Evolutionary conservation across 2,797 vertebrate genomes (phyloP), one percentile per base, ranked within the genome.

Genomic region (Atherinosoma microstoma): DNA sequence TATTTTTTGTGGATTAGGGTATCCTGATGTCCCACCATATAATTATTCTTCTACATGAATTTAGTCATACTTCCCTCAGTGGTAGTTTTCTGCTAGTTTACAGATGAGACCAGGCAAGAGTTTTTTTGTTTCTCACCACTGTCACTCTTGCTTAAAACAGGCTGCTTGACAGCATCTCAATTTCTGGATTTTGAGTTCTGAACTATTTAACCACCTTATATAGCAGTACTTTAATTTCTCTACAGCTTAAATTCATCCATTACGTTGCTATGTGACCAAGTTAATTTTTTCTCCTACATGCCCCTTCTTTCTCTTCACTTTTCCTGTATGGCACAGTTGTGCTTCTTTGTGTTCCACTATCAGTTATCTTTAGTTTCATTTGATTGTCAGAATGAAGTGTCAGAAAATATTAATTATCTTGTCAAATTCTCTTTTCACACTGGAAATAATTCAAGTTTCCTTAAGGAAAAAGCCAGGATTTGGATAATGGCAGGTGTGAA

Each of bases 131-230:
- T 89, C 76, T 76, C 74, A 77, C 86, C 76, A 81, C 60, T 86
- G 78, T 92, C 87, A 86, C 78, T 83, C 65, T 73, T 59, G 61
- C 87, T 90, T 82, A 81, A 80, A 66, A 40, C 38, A 72, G 84
- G 86, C 88, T 80, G 78, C 83, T 78, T 89, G 89, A 91, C 92
- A 90, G 85, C 82, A 85, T 91, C 85, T 90, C 89, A 91, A 84
- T 93, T 92, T 93, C 86, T 89, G 83, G 88, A 91, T 90, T 93
- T 90, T 57, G 73, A 86, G 84, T 83, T 73, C 64, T 87, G 82
- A 89, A 85, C 91, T 93, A 1, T 84, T 85, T 79, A 84, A 92
- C 90, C 91, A 89, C 91, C 82, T 83, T 79, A 75, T 71, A 83
- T 92, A 89, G 92, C 90, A 94, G 89, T 87, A 82, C 84, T 69